Conservation (phyloP, 2,797 vertebrate genomes). For the Dicrostonyx torquatus region DNA sequence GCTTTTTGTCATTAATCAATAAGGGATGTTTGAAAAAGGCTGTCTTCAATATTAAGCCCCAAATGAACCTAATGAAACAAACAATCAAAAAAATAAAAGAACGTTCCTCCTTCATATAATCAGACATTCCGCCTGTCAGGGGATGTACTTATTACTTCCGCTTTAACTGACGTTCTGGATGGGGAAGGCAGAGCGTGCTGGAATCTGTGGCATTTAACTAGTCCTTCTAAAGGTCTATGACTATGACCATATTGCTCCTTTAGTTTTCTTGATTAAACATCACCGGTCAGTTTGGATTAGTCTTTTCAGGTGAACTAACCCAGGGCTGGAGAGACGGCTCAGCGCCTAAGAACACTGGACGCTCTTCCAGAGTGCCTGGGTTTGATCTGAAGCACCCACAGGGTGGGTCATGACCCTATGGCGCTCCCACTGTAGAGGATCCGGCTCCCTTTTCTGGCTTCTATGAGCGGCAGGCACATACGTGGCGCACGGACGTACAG, state of each 20-base stretch:
- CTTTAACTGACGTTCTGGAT: constrained; percentile 1
- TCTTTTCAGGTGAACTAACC: not conserved
- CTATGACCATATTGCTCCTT: not conserved
- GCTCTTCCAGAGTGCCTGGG: not conserved
- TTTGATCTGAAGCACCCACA: not conserved
- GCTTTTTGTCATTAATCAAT: not conserved
- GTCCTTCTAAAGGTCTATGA: constrained; percentile 18
- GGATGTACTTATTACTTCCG: not conserved
- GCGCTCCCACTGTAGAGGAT: not conserved
- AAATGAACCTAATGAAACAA: constrained; percentile 21
- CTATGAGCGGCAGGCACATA: not conserved
- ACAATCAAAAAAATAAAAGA: constrained; percentile 12
- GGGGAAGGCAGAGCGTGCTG: not conserved
- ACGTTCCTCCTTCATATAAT: not conserved
- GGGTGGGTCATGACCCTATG: not conserved
- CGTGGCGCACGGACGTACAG: not conserved
- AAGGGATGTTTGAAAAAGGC: constrained; percentile 58
- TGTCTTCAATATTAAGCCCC: constrained; percentile 58
- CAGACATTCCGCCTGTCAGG: not conserved
- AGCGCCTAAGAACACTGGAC: not conserved
- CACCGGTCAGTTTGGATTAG: not conserved
- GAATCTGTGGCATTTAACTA: not conserved
- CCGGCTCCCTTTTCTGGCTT: not conserved
- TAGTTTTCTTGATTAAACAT: constrained; percentile 8
- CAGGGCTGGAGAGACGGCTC: not conserved